Percentiles rank a stretch among this genome's conserved stretches.
phyloP scores from a whole-genome alignment of 2,888 invertebrate genomes.

The Dugesia japonica region DNA sequence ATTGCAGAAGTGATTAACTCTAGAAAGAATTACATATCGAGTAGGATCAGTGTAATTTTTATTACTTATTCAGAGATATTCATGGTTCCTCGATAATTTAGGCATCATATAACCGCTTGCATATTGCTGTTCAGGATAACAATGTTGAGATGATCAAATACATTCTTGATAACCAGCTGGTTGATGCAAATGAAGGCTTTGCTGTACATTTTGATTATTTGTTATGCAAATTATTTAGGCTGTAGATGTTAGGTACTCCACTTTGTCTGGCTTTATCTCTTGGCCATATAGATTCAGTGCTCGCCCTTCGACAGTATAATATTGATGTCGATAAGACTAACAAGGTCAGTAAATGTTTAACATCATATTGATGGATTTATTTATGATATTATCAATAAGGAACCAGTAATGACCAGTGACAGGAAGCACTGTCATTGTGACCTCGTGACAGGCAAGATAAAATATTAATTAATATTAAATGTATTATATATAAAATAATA shows the following conservation, averaged over 20 bases:
- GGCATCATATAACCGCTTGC: conserved; percentile 5
- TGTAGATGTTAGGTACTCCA: background rate
- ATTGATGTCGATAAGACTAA: background rate
- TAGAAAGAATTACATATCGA: too few relatives aligned
- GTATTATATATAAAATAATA: too few relatives aligned
- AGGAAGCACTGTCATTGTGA: too few relatives aligned
- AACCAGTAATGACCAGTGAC: too few relatives aligned
- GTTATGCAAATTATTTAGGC: background rate
- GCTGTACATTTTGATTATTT: background rate
- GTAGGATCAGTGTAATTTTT: background rate
- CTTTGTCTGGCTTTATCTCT: background rate
- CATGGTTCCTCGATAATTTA: background rate
- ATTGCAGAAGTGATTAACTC: too few relatives aligned
- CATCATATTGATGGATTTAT: too few relatives aligned
- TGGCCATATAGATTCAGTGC: background rate
- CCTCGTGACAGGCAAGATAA: too few relatives aligned
- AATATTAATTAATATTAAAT: too few relatives aligned
- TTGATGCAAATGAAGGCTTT: background rate
- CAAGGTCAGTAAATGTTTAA: background rate
- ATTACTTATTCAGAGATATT: background rate
- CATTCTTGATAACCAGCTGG: background rate
- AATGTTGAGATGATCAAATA: background rate
- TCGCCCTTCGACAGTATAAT: background rate
- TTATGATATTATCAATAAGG: too few relatives aligned
- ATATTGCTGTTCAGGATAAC: background rate